These are phyloP conservation scores for Lates japonicus DNA, from an alignment of 2,797 vertebrate genomes.

Conservation along the genomic window DNA sequence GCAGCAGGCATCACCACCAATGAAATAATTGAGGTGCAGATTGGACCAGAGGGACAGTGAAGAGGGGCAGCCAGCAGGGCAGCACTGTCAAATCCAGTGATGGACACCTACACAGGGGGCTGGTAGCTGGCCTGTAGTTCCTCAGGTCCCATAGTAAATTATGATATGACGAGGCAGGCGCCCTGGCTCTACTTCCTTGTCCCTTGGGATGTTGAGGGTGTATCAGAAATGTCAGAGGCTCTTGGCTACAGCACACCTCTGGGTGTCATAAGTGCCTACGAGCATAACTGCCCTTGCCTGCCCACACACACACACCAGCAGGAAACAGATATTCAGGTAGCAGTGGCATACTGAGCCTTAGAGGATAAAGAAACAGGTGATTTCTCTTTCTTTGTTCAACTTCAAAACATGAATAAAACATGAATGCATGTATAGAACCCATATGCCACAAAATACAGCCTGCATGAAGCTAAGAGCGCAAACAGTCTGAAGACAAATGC, in stretches of 20 bases:
- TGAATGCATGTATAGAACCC: constrained; percentile 27
- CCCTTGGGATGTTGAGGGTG: constrained; percentile 78
- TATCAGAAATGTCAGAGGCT: constrained; percentile 80
- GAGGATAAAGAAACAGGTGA: background rate
- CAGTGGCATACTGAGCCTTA: background rate
- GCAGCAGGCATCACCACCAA: constrained; percentile 81
- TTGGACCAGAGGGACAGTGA: constrained; percentile 80
- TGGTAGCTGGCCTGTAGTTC: constrained; percentile 66
- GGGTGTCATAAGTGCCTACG: constrained; percentile 73
- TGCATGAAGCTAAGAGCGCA: constrained; percentile 15
- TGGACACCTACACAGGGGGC: constrained; percentile 80
- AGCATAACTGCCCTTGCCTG: constrained; percentile 65
- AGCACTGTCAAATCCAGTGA: constrained; percentile 82
- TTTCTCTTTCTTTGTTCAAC: constrained; percentile 19
- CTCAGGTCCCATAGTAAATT: constrained; percentile 73
- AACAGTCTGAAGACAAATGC: constrained; percentile 51
- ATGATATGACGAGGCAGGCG: constrained; percentile 75
- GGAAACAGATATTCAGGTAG: constrained; percentile 25
- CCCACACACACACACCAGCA: constrained; percentile 50
- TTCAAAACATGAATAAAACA: constrained; percentile 56
- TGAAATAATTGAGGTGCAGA: constrained; percentile 86
- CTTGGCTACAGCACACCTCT: constrained; percentile 79
- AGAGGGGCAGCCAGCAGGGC: constrained; percentile 78
- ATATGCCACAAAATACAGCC: constrained; percentile 20
- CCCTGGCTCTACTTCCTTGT: constrained; percentile 76